Percentiles rank a stretch among this genome's conserved stretches.
Conservation (phyloP, 2,797 vertebrate genomes). For the Sebastes cheni region DNA sequence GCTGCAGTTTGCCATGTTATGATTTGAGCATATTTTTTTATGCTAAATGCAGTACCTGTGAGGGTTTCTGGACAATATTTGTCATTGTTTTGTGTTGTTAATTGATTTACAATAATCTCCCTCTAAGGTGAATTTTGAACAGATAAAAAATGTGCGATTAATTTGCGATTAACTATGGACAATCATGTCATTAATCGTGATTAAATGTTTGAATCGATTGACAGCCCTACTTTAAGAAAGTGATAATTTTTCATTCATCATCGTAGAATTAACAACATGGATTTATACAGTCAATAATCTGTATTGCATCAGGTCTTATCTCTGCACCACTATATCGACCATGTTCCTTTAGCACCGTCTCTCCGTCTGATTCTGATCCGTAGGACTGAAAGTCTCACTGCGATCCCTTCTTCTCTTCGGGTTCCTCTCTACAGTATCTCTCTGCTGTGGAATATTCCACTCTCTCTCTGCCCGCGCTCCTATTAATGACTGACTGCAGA, state of each 20-base stretch:
- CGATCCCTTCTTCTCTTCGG: not conserved
- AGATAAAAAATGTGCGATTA: too few species aligned
- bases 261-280: not conserved
- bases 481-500: constrained; percentile 35
- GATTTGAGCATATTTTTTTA: too few species aligned
- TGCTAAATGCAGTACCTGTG: too few species aligned
- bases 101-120: too few species aligned
- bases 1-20: too few species aligned
- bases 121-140: too few species aligned
- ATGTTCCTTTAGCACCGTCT: not conserved
- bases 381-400: not conserved
- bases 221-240: too few species aligned
- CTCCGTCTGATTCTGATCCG: not conserved
- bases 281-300: not conserved
- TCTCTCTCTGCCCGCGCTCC: not conserved
- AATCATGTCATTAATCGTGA: too few species aligned
- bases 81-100: too few species aligned
- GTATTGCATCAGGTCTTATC: not conserved
- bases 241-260: not conserved
- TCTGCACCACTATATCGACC: not conserved
- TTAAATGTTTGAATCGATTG: too few species aligned
- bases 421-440: not conserved
- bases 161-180: too few species aligned
- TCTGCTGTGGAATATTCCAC: constrained; percentile 53
- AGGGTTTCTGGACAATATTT: too few species aligned